Percentiles rank a stretch among this genome's conserved stretches.
Evolutionary conservation across 2,797 vertebrate genomes (phyloP).

Genomic region (Danio kyathit): DNA sequence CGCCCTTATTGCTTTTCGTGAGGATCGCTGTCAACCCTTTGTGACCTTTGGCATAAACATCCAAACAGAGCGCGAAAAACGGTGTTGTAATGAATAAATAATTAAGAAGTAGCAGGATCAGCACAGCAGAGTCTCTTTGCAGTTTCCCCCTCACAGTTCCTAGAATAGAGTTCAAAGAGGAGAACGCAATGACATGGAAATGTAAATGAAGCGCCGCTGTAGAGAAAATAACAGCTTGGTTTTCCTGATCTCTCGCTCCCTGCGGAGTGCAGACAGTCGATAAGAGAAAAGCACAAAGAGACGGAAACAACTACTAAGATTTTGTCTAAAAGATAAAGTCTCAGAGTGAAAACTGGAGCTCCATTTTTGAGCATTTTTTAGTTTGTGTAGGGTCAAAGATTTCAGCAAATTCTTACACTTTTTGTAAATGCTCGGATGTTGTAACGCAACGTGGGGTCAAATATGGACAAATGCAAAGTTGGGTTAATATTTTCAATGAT

Average conservation of each 20-base stretch:
- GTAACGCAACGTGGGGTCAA: too few species aligned
- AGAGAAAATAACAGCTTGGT: slow-evolving; percentile 16
- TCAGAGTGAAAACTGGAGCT: background rate
- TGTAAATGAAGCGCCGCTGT: slow-evolving; percentile 13
- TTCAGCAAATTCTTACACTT: background rate
- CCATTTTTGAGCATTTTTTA: background rate
- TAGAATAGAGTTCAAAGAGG: slow-evolving; percentile 22
- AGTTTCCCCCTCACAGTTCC: background rate
- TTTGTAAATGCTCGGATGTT: too few species aligned
- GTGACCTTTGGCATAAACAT: slow-evolving; percentile 14
- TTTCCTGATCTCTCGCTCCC: slow-evolving; percentile 5
- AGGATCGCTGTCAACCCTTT: background rate
- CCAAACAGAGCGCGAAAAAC: background rate
- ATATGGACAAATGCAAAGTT: too few species aligned
- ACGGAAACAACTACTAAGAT: background rate
- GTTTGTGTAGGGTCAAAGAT: background rate
- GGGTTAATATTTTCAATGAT: too few species aligned
- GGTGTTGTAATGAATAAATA: background rate
- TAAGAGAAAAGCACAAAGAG: background rate
- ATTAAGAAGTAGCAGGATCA: background rate
- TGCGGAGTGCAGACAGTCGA: background rate
- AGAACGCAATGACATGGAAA: background rate
- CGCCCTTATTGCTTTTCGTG: background rate
- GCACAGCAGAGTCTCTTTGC: background rate
- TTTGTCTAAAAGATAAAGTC: background rate